Conservation (phyloP, 2,888 invertebrate genomes). For the Chrysotoxum bicinctum region DNA sequence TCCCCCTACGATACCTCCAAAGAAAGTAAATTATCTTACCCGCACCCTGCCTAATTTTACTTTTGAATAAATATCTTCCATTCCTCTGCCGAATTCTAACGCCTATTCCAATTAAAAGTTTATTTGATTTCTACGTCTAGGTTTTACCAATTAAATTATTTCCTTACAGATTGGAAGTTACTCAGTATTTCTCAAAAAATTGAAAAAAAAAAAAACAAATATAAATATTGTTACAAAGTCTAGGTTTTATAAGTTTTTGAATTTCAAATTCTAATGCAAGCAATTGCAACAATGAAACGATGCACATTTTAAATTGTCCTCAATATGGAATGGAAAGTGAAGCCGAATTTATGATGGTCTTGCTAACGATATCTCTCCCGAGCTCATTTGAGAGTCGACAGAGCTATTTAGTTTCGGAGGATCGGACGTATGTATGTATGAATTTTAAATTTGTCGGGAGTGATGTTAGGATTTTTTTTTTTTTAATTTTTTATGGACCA, state of each 20-base stretch:
- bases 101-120: no score
- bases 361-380: not conserved
- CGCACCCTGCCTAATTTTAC: no score
- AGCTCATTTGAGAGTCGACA: slow-evolving; percentile 6
- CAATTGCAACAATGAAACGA: slow-evolving; percentile 16
- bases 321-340: not conserved
- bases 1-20: no score
- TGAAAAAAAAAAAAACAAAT: not conserved
- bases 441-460: slow-evolving; percentile 1
- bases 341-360: not conserved
- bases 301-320: slow-evolving; percentile 16
- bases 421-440: not conserved
- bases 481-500: not conserved
- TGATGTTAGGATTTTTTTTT: not conserved
- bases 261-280: slow-evolving; percentile 4
- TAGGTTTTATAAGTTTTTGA: not conserved
- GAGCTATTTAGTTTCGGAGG: not conserved
- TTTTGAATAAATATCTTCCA: no score
- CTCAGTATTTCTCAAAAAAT: no score
- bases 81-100: no score
- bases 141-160: no score
- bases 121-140: no score
- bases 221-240: not conserved
- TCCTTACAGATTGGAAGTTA: no score
- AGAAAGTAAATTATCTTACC: no score